These are phyloP conservation scores for Chrysopilus asiliformis DNA, from an alignment of 2,888 invertebrate species.

Conservation along the genomic window DNA sequence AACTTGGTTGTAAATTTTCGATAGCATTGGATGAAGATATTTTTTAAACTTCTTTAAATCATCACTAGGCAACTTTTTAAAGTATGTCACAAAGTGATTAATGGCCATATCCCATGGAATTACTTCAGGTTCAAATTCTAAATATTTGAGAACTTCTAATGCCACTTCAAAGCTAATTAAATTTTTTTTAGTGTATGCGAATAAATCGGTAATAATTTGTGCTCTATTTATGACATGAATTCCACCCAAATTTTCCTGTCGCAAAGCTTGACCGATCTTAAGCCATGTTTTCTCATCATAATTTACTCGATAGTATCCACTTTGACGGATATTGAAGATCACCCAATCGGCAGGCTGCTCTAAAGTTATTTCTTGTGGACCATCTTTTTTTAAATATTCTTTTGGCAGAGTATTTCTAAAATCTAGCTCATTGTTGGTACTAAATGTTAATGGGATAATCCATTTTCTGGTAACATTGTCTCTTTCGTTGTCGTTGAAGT, in stretches of 20 bases:
- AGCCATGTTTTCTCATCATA: conserved; percentile 48
- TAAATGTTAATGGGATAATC: conserved; percentile 28
- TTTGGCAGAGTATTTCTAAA: conserved; percentile 21
- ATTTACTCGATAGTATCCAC: conserved; percentile 52
- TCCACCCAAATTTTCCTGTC: conserved; percentile 28
- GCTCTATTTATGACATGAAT: conserved; percentile 59
- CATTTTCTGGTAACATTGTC: too few relatives aligned
- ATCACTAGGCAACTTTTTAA: too few relatives aligned
- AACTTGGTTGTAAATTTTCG: too few relatives aligned
- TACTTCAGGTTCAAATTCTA: conserved; percentile 52
- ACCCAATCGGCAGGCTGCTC: conserved; percentile 39
- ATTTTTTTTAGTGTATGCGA: conserved; percentile 56
- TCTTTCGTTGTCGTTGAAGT: too few relatives aligned
- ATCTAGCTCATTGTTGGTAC: conserved; percentile 20
- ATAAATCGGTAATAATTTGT: conserved; percentile 67
- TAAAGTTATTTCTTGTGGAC: neutral
- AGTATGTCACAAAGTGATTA: too few relatives aligned
- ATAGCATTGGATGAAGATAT: too few relatives aligned
- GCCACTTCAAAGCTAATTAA: conserved; percentile 46
- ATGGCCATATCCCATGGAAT: conserved; percentile 72
- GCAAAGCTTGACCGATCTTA: conserved; percentile 37
- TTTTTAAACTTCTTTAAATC: too few relatives aligned
- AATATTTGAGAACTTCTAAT: conserved; percentile 52
- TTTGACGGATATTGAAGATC: conserved; percentile 46
- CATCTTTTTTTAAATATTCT: conserved; percentile 17